Conservation (phyloP, 2,888 invertebrate genomes). For the Ctenicera cuprea region DNA sequence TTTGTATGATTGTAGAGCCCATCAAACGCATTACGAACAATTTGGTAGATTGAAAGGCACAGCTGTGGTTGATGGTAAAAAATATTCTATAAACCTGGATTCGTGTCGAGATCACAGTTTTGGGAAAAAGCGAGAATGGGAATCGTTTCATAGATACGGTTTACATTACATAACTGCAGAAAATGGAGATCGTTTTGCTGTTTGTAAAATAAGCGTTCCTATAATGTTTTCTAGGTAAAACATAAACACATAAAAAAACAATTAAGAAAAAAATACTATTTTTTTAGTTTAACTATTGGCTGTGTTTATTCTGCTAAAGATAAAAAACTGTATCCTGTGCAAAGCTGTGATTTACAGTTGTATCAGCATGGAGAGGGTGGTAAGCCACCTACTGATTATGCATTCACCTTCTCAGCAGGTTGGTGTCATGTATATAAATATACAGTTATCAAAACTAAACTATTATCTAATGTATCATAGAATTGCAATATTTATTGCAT, state of each 20-base stretch:
- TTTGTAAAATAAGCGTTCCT: conserved; percentile 79
- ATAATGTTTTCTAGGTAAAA: conserved; percentile 77
- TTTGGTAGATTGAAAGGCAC: conserved; percentile 78
- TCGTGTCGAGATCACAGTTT: conserved; percentile 83
- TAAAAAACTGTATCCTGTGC: conserved; percentile 69
- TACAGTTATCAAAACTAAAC: neutral
- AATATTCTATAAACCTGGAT: conserved; percentile 74
- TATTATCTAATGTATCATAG: neutral
- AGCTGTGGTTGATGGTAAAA: conserved; percentile 74
- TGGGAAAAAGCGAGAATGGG: conserved; percentile 80
- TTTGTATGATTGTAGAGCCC: conserved; percentile 70
- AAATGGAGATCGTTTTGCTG: conserved; percentile 81
- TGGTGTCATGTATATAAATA: conserved; percentile 48
- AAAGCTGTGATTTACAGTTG: conserved; percentile 75
- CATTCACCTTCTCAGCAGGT: conserved; percentile 78
- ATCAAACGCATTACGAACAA: conserved; percentile 87
- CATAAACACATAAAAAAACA: neutral
- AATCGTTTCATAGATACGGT: conserved; percentile 80
- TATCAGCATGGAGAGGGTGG: conserved; percentile 79
- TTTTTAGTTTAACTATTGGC: conserved; percentile 70
- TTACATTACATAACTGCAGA: conserved; percentile 82
- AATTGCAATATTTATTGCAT: no score
- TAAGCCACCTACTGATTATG: conserved; percentile 77
- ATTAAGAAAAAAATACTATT: neutral
- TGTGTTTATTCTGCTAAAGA: conserved; percentile 75